Conservation (phyloP, 2,888 invertebrate genomes). For the Apodemia duryi region DNA sequence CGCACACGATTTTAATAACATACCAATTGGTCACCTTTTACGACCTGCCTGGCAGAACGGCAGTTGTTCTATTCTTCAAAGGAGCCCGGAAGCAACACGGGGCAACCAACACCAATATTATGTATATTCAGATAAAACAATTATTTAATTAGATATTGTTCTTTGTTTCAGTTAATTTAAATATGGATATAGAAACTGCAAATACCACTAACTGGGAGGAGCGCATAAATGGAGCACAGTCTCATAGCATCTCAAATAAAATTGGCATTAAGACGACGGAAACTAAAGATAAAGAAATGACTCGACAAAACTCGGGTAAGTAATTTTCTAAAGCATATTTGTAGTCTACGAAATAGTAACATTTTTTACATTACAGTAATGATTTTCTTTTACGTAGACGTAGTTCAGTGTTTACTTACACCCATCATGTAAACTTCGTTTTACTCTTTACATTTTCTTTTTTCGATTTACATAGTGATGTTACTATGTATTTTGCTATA, state of each 20-base stretch:
- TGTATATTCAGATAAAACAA: too few species aligned
- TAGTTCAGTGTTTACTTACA: neutral
- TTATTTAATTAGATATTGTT: conserved; percentile 2
- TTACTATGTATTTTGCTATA: neutral
- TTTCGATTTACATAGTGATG: neutral
- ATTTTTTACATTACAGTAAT: neutral
- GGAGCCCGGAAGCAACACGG: too few species aligned
- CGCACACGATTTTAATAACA: too few species aligned
- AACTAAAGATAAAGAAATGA: conserved; percentile 22
- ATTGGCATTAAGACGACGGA: conserved; percentile 29
- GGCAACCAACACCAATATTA: too few species aligned
- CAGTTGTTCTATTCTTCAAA: too few species aligned
- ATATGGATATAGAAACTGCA: conserved; percentile 36
- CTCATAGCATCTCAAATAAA: conserved; percentile 31
- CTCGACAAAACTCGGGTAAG: conserved; percentile 24
- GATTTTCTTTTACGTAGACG: neutral
- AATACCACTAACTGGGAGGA: conserved; percentile 55
- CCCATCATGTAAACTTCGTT: neutral
- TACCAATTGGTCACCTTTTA: too few species aligned
- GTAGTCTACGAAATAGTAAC: neutral
- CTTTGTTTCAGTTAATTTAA: conserved; percentile 49
- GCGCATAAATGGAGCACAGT: conserved; percentile 39
- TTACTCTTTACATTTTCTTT: neutral
- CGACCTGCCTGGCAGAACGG: too few species aligned
- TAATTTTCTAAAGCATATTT: neutral